Evolutionary conservation across 2,113 vertebrate genomes (phyloP), one percentile per base, ranked within the genome.

Genomic region (Embiotoca jacksoni): DNA sequence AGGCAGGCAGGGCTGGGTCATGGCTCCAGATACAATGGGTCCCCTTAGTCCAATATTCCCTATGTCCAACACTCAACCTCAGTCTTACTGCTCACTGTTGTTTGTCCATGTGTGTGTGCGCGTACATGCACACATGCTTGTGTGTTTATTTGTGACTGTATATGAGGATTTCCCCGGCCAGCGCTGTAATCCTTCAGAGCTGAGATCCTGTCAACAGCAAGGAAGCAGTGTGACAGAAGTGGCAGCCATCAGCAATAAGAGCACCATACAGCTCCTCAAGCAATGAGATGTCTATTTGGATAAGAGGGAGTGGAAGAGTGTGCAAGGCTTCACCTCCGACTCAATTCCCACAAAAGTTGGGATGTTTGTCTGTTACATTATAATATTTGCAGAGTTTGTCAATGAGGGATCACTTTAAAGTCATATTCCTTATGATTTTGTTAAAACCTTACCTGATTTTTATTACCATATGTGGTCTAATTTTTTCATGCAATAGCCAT

Each of bases 11-110:
- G 71, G 65, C 68, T 44, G 60, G 79, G 85, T 74, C 75, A 79
- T 37, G 8, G 68, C 79, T 78, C 75, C 88, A 83, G 81, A 92
- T 87, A 85, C 87, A 91, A 88, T 70, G 62, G 55, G 41, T 85
- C 49, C 61, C 75, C 44, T 58, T 49, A 37, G 71, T 56, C 52
- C 73, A 35, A 55, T 72, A 69, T 69, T 68, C 75, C 62, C 60
- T 63, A 33, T 58, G 84, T 83, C 78, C 80, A 81, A 82, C 57
- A 49, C 63, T 70, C 68, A 36, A 49, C 59, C 76, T 74, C 64
- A 55, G 54, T 74, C 80, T 75, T 39, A 39, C 16, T 10, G 61
- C 73, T 70, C 35, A 10, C 72, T 68, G 69, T 55, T 23, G 36
- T 75, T 67, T 68, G 50, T 56, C 13, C 11, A 15, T 66, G 14